Conservation (phyloP, 2,113 vertebrate genomes). For the Tragulus kanchil region DNA sequence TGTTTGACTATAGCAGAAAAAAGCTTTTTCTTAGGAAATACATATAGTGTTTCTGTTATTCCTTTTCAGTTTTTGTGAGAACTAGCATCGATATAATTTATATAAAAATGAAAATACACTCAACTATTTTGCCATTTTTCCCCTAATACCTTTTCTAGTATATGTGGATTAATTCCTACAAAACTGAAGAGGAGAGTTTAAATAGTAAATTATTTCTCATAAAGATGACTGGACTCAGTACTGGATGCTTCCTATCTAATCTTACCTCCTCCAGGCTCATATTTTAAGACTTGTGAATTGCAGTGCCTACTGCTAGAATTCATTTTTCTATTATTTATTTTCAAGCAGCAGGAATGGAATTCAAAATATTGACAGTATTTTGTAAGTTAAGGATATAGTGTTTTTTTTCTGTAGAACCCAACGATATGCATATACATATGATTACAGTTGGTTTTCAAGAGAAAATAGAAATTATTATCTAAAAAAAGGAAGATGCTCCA, state of each 20-base stretch:
- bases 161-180: neutral
- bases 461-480: neutral
- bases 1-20: neutral
- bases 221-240: neutral
- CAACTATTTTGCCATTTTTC: neutral
- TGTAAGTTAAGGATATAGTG: neutral
- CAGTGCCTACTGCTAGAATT: neutral
- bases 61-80: neutral
- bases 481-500: neutral
- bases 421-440: neutral
- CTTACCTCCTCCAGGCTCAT: neutral
- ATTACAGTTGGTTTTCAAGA: neutral
- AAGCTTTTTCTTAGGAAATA: neutral
- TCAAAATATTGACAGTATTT: constrained; percentile 13
- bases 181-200: neutral
- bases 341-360: neutral
- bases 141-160: neutral
- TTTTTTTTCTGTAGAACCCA: neutral
- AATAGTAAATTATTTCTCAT: neutral
- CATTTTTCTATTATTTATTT: neutral
- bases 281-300: neutral
- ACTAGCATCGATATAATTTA: neutral
- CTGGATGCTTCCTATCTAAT: neutral
- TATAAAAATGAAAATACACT: neutral
- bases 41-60: neutral